A percentile compares a stretch with the other conserved stretches of the same genome.
phyloP scores from a whole-genome alignment of 2,113 vertebrate genomes.

The western clawed frog (Xenopus tropicalis) region UCB_Xtro_10.0 CM004447.2:59997001-59997500 shows the following conservation, averaged over 20 bases:
- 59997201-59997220: slow-evolving; percentile 84
- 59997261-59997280: slow-evolving; percentile 77
- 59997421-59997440: slow-evolving; percentile 83
- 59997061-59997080: no score
- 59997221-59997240: slow-evolving; percentile 71
- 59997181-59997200: slow-evolving; percentile 86
- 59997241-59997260: slow-evolving; percentile 74
- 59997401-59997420: slow-evolving; percentile 90
- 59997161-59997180: slow-evolving; percentile 49
- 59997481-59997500: slow-evolving; percentile 80
- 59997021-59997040: no score
- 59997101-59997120: no score
- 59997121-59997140: no score
- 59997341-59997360: not conserved
- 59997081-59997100: no score
- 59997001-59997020: no score
- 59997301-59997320: slow-evolving; percentile 63
- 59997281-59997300: slow-evolving; percentile 77
- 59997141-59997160: no score
- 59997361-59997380: slow-evolving; percentile 46
- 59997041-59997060: no score
- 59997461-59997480: slow-evolving; percentile 81
- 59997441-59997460: slow-evolving; percentile 89
- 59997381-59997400: slow-evolving; percentile 84
- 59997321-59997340: not conserved